Evolutionary conservation across 2,113 vertebrate species (phyloP).

Genomic region (Cariama cristata): DNA sequence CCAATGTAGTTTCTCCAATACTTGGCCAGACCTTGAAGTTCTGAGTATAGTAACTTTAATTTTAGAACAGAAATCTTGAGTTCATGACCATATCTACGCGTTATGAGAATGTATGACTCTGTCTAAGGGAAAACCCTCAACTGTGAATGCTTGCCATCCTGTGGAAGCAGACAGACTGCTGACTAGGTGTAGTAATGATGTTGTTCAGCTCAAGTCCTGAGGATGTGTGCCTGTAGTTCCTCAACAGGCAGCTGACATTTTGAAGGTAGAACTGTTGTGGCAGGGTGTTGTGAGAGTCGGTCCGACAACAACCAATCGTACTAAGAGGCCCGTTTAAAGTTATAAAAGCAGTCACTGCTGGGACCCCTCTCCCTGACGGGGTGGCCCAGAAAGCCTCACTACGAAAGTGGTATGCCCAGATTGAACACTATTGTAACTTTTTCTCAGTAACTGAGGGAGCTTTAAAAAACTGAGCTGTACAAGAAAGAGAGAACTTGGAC

Average conservation of each 20-base stretch:
- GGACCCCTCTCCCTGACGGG: no score
- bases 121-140: neutral
- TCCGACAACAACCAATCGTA: no score
- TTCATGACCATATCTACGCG: accelerated
- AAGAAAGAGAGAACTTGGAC: no score
- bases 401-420: no score
- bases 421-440: no score
- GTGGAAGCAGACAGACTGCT: neutral
- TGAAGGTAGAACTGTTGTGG: neutral
- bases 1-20: neutral
- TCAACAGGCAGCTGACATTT: neutral
- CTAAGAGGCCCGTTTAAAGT: no score
- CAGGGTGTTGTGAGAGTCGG: no score
- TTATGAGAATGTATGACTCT: neutral
- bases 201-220: neutral
- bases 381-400: no score
- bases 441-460: no score
- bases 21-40: neutral
- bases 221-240: neutral
- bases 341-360: no score
- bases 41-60: neutral
- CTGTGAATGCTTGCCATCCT: neutral
- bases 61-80: neutral
- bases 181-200: neutral
- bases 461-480: no score